Evolutionary conservation across 2,113 vertebrate species (phyloP).

Genomic region (Hippocampus mohnikei): DNA sequence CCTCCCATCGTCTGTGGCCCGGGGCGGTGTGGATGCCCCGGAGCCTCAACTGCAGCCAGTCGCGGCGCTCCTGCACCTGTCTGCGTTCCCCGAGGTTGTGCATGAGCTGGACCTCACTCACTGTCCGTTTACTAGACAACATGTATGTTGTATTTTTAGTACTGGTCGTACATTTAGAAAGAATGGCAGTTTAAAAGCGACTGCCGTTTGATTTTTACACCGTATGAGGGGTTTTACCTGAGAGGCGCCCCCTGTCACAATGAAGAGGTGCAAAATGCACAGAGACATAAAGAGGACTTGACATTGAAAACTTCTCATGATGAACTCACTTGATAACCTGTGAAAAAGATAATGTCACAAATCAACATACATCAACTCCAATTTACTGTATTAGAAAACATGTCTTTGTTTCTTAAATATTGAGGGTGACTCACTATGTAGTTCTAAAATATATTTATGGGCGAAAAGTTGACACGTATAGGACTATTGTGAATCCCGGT

Average conservation of each 20-base stretch:
- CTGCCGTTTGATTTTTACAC: no score
- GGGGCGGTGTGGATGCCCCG: conserved; percentile 76
- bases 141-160: not conserved
- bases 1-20: conserved; percentile 38
- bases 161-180: not conserved
- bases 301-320: conserved; percentile 55
- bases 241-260: conserved; percentile 73
- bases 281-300: conserved; percentile 66
- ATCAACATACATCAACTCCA: not conserved
- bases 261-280: conserved; percentile 70
- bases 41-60: conserved; percentile 85
- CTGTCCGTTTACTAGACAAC: conserved; percentile 79
- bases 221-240: conserved; percentile 61
- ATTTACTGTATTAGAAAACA: not conserved
- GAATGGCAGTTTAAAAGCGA: not conserved
- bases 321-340: conserved; percentile 65
- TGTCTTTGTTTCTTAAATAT: not conserved
- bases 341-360: not conserved
- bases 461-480: not conserved
- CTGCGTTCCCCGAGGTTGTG: conserved; percentile 80
- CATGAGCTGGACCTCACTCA: conserved; percentile 94
- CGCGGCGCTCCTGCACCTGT: conserved; percentile 77
- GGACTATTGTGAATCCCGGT: not conserved
- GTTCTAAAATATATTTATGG: not conserved
- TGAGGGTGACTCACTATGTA: not conserved